Evolutionary conservation across 2,797 vertebrate genomes (phyloP), one percentile per base, ranked within the genome.

Genomic region (Argentina silus): DNA sequence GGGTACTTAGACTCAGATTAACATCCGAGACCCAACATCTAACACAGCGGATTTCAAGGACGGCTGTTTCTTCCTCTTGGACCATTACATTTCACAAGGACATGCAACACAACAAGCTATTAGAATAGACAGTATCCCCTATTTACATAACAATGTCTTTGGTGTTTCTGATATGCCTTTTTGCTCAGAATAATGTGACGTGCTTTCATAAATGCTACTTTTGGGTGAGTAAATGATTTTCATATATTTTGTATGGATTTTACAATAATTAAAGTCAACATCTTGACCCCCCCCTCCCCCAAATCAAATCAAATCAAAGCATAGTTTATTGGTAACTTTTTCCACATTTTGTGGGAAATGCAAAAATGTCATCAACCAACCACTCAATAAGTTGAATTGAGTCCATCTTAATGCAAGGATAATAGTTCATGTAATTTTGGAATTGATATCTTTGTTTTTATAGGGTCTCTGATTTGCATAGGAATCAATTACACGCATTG

Each of bases 1-100:
- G 83, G 82, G 76, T 86, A 85, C 86, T 87, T 86, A 83, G 64
- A 81, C 81, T 76, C 76, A 87, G 83, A 92, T 88, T 88, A 90
- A 86, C 79, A 83, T 86, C 81, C 65, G 71, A 85, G 51, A 79
- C 71, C 27, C 53, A 55, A 55, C 53, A 60, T 11, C 19, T 11
- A 60, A 36, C 57, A 15, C 36, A 10, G 36, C 36, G 59, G 11
- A 61, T 61, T 36, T 36, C 59, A 15, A 61, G 59, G 59, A 61
- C 14, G 23, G 1, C 17, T 43, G 11, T 36, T 23, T 11, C 42
- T 65, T 3, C 55, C 69, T 80, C 74, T 73, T 75, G 50, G 61
- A 73, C 74, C 79, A 75, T 79, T 74, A 66, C 23, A 61, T 78
- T 78, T 88, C 78, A 55, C 59, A 64, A 65, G 36, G 63, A 82